Percentiles rank a stretch among this genome's conserved stretches.
phyloP scores from a whole-genome alignment of 92 coral and sea anemone genomes.

The Heliopora coerulea region DNA sequence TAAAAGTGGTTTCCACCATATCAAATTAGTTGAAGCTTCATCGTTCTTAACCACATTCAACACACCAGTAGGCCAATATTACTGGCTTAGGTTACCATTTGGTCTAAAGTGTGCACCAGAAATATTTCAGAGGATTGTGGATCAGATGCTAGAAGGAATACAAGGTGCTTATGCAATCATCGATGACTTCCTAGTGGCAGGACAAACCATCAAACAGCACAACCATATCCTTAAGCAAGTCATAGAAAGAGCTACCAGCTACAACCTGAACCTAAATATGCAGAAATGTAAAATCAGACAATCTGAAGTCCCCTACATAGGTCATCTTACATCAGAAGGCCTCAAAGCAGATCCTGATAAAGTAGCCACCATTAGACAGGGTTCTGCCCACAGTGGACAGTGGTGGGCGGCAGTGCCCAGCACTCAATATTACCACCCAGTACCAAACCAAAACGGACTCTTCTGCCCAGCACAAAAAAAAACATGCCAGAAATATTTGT shows the following conservation, averaged over 20 bases:
- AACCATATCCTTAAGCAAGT: no score
- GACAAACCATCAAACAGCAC: no score
- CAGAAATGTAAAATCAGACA: conserved; percentile 53
- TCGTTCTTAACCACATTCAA: conserved; percentile 26
- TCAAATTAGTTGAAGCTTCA: conserved; percentile 7
- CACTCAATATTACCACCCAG: no score
- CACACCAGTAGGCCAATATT: conserved; percentile 35
- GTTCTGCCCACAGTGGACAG: no score
- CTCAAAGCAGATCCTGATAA: conserved; percentile 44
- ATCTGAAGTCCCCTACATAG: conserved; percentile 35
- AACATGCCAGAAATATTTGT: no score
- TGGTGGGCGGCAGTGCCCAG: no score
- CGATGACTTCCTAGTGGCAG: no score
- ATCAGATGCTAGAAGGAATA: conserved; percentile 50
- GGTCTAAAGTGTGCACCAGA: conserved; percentile 43
- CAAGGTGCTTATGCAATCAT: conserved; percentile 23
- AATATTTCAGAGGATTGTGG: conserved; percentile 41
- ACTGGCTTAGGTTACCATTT: conserved; percentile 42
- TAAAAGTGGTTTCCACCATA: conserved; percentile 21
- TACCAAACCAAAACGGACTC: no score
- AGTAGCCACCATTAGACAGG: conserved; percentile 39
- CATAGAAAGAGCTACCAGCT: no score
- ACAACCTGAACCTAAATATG: conserved; percentile 43
- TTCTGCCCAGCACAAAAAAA: no score
- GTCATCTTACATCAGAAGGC: conserved; percentile 42